phyloP scores from a whole-genome alignment of 2,888 invertebrate genomes.

The Poecilus cupreus region DNA sequence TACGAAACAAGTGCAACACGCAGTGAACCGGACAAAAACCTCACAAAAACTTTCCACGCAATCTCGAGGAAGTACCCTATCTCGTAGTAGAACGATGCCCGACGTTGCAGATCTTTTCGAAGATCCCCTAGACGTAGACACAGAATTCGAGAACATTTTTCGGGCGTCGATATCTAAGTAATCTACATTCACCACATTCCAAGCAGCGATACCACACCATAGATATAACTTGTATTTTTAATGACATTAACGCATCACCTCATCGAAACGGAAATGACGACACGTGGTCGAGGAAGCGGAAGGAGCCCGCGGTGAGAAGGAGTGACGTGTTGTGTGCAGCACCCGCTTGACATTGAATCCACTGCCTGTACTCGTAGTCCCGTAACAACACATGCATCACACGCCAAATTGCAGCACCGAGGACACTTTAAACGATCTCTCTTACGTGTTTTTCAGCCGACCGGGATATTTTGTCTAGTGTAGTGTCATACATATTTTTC shows the following conservation, averaged over 20 bases:
- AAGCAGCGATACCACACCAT: not conserved
- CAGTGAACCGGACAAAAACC: conserved; percentile 73
- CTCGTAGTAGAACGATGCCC: conserved; percentile 86
- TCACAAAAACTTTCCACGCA: conserved; percentile 73
- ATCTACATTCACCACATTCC: conserved; percentile 7
- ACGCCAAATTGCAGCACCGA: not conserved
- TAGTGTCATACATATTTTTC: not conserved
- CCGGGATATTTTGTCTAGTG: not conserved
- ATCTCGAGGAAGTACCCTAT: conserved; percentile 69
- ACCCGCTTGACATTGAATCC: conserved; percentile 7
- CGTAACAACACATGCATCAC: not conserved
- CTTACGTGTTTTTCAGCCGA: not conserved
- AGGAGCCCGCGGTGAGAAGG: conserved; percentile 8
- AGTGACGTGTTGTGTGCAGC: conserved; percentile 9
- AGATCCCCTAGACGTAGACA: conserved; percentile 89
- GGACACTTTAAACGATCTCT: not conserved
- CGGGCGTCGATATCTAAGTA: conserved; percentile 50
- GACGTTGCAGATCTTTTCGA: conserved; percentile 80
- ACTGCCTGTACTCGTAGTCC: conserved; percentile 50
- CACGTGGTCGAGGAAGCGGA: not conserved
- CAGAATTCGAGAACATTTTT: conserved; percentile 91
- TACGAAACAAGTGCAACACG: conserved; percentile 63
- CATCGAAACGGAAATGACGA: not conserved
- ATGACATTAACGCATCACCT: not conserved
- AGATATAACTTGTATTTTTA: conserved; percentile 1